Percentiles rank a stretch among this genome's conserved stretches.
These are phyloP conservation scores for Vicugna pacos DNA, from an alignment of 2,113 vertebrate species.

Conservation along the genomic window DNA sequence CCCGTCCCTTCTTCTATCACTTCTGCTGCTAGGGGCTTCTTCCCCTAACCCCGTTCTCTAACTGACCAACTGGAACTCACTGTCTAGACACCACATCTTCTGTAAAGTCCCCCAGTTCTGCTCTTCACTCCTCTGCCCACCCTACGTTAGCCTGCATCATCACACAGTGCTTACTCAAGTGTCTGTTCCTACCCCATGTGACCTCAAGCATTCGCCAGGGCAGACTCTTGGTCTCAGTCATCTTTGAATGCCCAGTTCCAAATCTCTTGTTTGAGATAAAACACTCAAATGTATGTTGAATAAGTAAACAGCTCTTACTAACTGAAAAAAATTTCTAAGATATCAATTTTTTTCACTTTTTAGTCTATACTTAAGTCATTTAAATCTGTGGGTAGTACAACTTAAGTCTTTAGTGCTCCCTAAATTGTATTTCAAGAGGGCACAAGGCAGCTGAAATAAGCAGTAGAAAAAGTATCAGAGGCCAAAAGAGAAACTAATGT, in stretches of 20 bases:
- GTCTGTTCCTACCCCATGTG: not conserved
- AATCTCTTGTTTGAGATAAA: not conserved
- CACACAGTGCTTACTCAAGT: not conserved
- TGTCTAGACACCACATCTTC: not conserved
- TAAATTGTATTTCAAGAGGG: not conserved
- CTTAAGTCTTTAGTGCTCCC: not conserved
- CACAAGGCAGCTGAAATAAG: conserved; percentile 4
- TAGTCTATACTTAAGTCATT: conserved; percentile 1
- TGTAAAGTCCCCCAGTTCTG: not conserved
- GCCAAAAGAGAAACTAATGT: conserved; percentile 37
- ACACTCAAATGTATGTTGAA: not conserved
- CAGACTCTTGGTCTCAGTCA: not conserved
- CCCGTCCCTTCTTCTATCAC: not conserved
- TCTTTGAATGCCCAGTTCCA: conserved; percentile 4
- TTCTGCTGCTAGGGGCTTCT: not conserved
- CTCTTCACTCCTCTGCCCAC: not conserved
- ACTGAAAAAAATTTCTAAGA: not conserved
- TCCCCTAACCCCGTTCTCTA: not conserved
- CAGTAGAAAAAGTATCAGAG: not conserved
- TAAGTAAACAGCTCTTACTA: conserved; percentile 40
- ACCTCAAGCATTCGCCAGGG: not conserved
- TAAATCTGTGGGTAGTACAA: not conserved
- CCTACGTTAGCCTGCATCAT: no score
- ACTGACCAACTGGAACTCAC: not conserved
- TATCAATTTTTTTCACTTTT: not conserved